Evolutionary conservation across 2,113 vertebrate species (phyloP), one percentile per base, ranked within the genome.

Genomic region (Falcunculus frontatus): DNA sequence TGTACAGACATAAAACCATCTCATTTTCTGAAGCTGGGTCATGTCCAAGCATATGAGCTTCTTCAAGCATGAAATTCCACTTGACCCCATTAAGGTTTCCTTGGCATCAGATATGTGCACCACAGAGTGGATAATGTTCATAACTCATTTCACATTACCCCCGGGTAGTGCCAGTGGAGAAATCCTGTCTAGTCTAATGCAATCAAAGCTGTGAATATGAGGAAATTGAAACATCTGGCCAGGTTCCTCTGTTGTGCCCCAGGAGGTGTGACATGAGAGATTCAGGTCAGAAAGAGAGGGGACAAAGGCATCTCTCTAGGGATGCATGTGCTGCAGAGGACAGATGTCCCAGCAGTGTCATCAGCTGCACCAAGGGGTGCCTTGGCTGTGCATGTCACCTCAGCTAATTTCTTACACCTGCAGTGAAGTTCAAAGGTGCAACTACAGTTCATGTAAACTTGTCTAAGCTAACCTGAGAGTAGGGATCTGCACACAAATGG

Each of bases 21-120:
- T 95, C 68, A 84, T 97, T 98, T 98, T 96, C 95, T 37, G n/a
- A 97, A 97, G 95, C 7, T 97, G 97, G 97, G 97, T 95, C 91
- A 90, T 94, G 90, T 97, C 91, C 94, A 97, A 98, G 91, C 96
- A 96, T 97, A 97, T 93, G 97, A 97, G 96, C 96, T 97, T 95
- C 93, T 90, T 98, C 96, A 97, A 98, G 97, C 97, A 92, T 97
- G 97, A 98, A 98, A 98, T 98, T 98, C 95, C 95, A 97, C 95
- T 98, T 98, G 97, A 98, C 97, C 97, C 93, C 95, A 95, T 96
- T 97, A 97, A 95, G 95, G 96, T 91, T 97, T 95, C 92, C 87
- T 84, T 91, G 84, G 96, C 92, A 95, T 95, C 96, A 74, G 93
- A 93, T 95, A 96, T 44, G 55, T 96, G 93, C 89, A 95, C 96